Evolutionary conservation across 2,888 invertebrate genomes (phyloP).

Genomic region (Lycocerus yunnanus): DNA sequence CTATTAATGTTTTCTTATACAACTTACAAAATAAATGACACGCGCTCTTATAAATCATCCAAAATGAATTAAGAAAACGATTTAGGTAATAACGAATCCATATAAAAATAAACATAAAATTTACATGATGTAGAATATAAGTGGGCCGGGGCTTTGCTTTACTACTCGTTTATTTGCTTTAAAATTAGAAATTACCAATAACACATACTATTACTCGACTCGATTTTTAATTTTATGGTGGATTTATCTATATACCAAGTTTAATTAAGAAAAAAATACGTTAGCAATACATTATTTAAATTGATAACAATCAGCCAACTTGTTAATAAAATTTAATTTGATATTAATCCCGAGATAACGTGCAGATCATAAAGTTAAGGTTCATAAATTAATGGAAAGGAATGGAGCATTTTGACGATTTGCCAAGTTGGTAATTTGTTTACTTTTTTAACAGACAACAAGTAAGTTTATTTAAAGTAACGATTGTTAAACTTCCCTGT

Average conservation of each 20-base stretch:
- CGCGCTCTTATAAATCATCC: not conserved
- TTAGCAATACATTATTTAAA: not conserved
- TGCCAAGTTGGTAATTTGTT: slow-evolving; percentile 1
- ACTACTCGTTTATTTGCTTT: slow-evolving; percentile 9
- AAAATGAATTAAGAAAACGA: not conserved
- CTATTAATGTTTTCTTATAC: not conserved
- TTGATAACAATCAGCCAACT: not conserved
- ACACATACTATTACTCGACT: not conserved
- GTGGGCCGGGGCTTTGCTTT: not conserved
- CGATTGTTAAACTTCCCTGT: not conserved
- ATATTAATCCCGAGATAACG: not conserved
- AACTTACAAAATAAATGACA: not conserved
- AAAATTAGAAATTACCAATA: slow-evolving; percentile 2
- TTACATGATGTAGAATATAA: not conserved
- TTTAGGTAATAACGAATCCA: not conserved
- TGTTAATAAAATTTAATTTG: not conserved
- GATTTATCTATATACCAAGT: not conserved
- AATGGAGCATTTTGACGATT: not conserved
- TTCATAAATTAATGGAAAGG: not conserved
- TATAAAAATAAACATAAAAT: slow-evolving; percentile 3
- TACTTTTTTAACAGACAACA: not conserved
- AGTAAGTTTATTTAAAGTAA: not conserved
- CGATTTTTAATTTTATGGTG: not conserved
- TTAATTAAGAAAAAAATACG: slow-evolving; percentile 1
- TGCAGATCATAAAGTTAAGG: not conserved